Base-by-base conservation (phyloP, 2,797 vertebrate species). In the Galagoides demidoff region DNA sequence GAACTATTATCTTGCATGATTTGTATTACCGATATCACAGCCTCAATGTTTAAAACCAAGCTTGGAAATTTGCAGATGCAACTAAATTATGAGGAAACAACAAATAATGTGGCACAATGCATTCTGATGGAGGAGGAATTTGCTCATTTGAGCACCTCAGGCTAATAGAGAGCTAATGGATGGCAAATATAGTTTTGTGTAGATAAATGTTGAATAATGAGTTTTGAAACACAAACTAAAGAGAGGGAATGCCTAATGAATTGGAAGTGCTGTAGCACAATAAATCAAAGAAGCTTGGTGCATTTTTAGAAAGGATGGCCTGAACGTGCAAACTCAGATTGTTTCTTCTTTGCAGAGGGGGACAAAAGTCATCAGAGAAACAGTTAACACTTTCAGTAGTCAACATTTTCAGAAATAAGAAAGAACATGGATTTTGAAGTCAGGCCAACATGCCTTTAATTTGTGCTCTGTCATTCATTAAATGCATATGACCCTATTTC, bases 201-300 rank as follows among this genome's bases (percentile, higher is more conserved):
- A 92, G 95, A 95, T 98, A 97, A 96, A 97, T 90, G 94, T 95
- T 95, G 94, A 98, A 96, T 98, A 98, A 97, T 97, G 97, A 97
- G 87, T 94, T 97, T 85, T 79, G 95, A 97, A 98, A 97, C 61
- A 97, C 94, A 86, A 88, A 89, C 71, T 87, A 96, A 97, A 82
- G 57, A 95, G 95, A 86, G 97, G 90, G 64, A 84, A 96, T 90
- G 78, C 92, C 82, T 96, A 91, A 98, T 97, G 92, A 96, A 97
- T 89, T 79, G 22, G 5, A 94, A 92, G 12, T 94, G 37, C 85
- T 90, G 88, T 77, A 76, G 68, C 29, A 74, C 34, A 85, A 52
- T 95, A 87, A 96, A 87, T 83, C 57, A 96, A 89, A 90, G 96
- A 92, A 96, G 74, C 81, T 25, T 92, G 89, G 34, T 87, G 68